A percentile compares a stretch with the other conserved stretches of the same genome.
Conservation (phyloP, 2,113 vertebrate species). For the Phyllostomus discolor region DNA sequence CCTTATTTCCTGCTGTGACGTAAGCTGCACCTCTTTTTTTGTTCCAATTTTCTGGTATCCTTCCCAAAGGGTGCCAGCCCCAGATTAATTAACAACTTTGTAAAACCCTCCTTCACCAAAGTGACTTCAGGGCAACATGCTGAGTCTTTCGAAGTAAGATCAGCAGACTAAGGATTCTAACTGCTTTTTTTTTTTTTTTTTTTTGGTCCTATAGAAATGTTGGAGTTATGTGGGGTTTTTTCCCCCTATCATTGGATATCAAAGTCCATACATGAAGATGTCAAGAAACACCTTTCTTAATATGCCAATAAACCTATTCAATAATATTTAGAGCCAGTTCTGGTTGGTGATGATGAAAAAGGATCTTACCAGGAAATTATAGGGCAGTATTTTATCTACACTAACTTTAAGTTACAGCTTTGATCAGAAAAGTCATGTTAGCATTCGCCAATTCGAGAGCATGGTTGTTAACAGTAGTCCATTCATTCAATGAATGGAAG, state of each 20-base stretch:
- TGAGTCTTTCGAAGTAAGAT: constrained; percentile 47
- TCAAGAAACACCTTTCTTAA: neutral
- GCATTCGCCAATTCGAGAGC: neutral
- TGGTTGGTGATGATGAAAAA: neutral
- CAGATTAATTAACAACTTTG: constrained; percentile 69
- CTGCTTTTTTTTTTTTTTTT: neutral
- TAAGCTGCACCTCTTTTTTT: constrained; percentile 62
- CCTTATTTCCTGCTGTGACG: constrained; percentile 56
- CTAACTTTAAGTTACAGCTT: neutral
- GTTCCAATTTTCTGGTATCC: constrained; percentile 61
- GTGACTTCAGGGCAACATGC: constrained; percentile 41
- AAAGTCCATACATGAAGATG: neutral
- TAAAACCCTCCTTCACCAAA: constrained; percentile 51
- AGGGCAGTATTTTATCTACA: neutral
- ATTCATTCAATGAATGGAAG: neutral
- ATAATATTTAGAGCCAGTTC: constrained; percentile 8
- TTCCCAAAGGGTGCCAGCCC: constrained; percentile 50
- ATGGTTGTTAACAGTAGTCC: neutral
- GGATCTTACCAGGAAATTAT: neutral
- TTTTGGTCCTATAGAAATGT: neutral
- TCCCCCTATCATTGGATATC: neutral
- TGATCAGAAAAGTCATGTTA: neutral
- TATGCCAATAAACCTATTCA: constrained; percentile 1
- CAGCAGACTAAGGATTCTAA: constrained; percentile 8
- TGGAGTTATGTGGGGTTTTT: neutral